Percentiles rank a stretch among this genome's conserved stretches.
Evolutionary conservation across 2,888 invertebrate genomes (phyloP).

Genomic region (Agapostemon virescens): DNA sequence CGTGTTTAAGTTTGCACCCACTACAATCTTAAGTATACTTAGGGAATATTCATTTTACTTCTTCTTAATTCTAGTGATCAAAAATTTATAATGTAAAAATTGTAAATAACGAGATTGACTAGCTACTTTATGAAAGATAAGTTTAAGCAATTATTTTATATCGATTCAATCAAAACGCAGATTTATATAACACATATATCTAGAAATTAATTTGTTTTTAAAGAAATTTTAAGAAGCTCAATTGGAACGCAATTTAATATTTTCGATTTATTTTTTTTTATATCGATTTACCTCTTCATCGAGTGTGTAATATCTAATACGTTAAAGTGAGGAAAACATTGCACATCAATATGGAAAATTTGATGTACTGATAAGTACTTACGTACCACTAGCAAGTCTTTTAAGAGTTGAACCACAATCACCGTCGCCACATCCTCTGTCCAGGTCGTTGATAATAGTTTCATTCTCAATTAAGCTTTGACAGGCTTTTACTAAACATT

Average conservation of each 20-base stretch:
- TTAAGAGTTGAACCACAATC: slow-evolving; percentile 84
- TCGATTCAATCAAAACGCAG: no score
- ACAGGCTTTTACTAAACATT: slow-evolving; percentile 79
- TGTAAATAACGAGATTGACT: no score
- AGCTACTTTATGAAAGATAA: no score
- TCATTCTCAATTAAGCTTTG: slow-evolving; percentile 70
- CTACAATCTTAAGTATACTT: no score
- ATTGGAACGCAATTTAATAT: not conserved
- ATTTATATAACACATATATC: no score
- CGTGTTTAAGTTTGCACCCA: no score
- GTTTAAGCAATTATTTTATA: no score
- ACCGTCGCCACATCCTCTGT: slow-evolving; percentile 84
- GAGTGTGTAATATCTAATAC: not conserved
- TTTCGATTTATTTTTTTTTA: not conserved
- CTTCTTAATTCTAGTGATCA: no score
- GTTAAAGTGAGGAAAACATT: not conserved
- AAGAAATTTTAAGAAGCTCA: not conserved
- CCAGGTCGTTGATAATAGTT: slow-evolving; percentile 79
- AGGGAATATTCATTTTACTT: no score
- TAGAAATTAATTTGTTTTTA: no score
- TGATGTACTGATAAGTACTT: not conserved
- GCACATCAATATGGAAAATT: not conserved
- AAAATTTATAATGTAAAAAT: no score
- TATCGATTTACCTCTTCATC: not conserved
- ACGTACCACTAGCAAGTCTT: slow-evolving; percentile 82